A percentile compares a stretch with the other conserved stretches of the same genome.
These are phyloP conservation scores for Candidula unifasciata DNA, from an alignment of 2,888 invertebrate species.

Conservation along the genomic window DNA sequence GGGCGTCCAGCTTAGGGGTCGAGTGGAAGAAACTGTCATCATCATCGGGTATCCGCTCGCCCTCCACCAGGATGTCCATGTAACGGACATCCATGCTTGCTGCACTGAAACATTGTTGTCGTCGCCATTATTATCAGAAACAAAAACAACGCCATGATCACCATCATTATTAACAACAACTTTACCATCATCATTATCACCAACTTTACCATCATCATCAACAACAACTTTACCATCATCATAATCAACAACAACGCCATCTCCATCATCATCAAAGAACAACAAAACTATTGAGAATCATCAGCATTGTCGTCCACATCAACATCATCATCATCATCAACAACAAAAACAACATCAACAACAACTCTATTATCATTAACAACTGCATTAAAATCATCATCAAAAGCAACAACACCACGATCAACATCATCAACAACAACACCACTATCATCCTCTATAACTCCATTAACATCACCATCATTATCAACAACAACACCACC, in stretches of 20 bases:
- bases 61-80: slow-evolving; percentile 56
- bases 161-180: no score
- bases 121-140: no score
- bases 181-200: no score
- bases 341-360: not conserved
- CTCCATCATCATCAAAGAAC: not conserved
- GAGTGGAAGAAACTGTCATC: slow-evolving; percentile 46
- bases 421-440: slow-evolving; percentile 3
- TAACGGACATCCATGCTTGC: slow-evolving; percentile 43
- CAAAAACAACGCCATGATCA: no score
- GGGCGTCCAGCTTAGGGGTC: slow-evolving; percentile 40
- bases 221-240: no score
- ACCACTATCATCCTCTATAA: not conserved
- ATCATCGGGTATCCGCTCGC: slow-evolving; percentile 47
- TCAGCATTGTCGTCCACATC: not conserved
- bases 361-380: not conserved
- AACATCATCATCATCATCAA: not conserved
- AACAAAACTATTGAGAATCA: no score
- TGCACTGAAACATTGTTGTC: not conserved
- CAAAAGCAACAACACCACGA: not conserved
- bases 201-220: no score
- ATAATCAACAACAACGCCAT: no score
- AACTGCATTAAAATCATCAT: not conserved
- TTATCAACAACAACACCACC: not conserved
- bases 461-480: not conserved